Conservation (phyloP, 2,113 vertebrate genomes). For the Corydoras maculifer region DNA sequence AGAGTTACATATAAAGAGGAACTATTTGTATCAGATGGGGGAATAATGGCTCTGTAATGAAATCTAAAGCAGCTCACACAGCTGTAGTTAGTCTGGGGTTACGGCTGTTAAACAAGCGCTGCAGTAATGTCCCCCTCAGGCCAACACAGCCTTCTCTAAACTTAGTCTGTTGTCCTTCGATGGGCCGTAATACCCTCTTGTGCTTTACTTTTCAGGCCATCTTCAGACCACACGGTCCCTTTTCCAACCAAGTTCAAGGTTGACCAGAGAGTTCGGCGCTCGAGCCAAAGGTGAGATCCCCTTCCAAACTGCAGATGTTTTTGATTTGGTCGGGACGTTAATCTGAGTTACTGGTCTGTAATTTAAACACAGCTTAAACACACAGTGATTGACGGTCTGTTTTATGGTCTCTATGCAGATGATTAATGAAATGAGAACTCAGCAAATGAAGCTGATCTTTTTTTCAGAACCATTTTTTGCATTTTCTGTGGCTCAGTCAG, state of each 20-base stretch:
- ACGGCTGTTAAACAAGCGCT: slow-evolving; percentile 5
- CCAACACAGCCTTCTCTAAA: not conserved
- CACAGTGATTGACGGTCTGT: not conserved
- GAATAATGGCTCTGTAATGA: not conserved
- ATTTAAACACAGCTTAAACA: not conserved
- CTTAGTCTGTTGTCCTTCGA: slow-evolving; percentile 2
- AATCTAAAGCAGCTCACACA: slow-evolving; percentile 5
- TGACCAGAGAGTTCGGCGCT: too few relatives aligned
- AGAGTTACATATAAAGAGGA: not conserved
- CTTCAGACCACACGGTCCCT: not conserved
- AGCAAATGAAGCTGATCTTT: slow-evolving; percentile 21
- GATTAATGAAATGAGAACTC: not conserved
- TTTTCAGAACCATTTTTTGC: slow-evolving; percentile 16
- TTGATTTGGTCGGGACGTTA: not conserved
- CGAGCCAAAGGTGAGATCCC: not conserved
- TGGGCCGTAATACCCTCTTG: not conserved
- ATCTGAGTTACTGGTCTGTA: not conserved
- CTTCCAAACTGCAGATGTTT: not conserved
- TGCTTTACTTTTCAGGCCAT: not conserved
- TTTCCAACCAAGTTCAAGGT: not conserved
- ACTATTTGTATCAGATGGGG: not conserved
- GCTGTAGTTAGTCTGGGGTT: slow-evolving; percentile 7
- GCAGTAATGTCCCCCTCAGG: not conserved
- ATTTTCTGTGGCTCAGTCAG: slow-evolving; percentile 26
- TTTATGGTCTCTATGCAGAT: not conserved